phyloP scores from a whole-genome alignment of 2,888 invertebrate genomes.

The Tuta absoluta region DNA sequence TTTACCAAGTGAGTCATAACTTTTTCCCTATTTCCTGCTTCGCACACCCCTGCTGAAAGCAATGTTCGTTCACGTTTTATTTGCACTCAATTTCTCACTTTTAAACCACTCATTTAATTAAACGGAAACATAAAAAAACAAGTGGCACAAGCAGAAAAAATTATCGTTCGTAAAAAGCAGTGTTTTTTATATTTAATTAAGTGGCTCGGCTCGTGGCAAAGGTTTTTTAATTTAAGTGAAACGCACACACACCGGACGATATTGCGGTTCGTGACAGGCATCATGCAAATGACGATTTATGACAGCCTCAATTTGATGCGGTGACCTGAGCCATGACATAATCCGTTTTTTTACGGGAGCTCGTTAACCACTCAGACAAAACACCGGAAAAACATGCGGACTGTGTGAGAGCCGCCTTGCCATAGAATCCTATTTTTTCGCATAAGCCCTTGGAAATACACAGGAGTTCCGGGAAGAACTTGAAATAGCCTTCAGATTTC shows the following conservation, averaged over 20 bases:
- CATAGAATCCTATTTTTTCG: constrained; percentile 1
- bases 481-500: background rate
- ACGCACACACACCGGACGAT: too few relatives aligned
- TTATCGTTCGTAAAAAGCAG: constrained; percentile 2
- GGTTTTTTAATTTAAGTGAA: background rate
- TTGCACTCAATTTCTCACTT: constrained; percentile 10
- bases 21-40: background rate
- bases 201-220: background rate
- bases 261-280: too few relatives aligned
- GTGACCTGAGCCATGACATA: too few relatives aligned
- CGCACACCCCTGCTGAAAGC: background rate
- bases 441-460: constrained; percentile 11
- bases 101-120: constrained; percentile 15
- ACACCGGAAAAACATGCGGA: too few relatives aligned
- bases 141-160: constrained; percentile 11
- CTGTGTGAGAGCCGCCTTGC: too few relatives aligned
- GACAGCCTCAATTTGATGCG: too few relatives aligned
- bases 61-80: background rate
- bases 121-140: constrained; percentile 19
- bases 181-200: constrained; percentile 18
- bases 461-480: background rate
- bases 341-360: too few relatives aligned
- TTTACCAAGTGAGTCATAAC: background rate
- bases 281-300: too few relatives aligned
- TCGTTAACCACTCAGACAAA: too few relatives aligned